A percentile compares a stretch with the other conserved stretches of the same genome.
Conservation (phyloP, 2,113 vertebrate species). For the Pogona vitticeps region DNA sequence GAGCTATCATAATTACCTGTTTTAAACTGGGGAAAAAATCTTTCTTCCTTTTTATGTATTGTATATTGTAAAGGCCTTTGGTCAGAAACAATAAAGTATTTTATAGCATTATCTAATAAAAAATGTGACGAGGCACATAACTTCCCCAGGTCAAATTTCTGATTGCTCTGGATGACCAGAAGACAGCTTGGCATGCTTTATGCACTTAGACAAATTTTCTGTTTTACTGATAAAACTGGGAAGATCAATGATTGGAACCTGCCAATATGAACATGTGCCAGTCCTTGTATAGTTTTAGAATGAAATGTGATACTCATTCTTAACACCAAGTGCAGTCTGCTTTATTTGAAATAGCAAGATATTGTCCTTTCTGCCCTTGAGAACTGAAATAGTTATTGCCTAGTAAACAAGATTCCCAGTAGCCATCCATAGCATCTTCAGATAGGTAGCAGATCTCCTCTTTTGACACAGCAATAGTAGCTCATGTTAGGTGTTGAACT, state of each 20-base stretch:
- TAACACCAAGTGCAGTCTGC: background rate
- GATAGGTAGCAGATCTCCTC: constrained; percentile 31
- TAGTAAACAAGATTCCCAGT: constrained; percentile 32
- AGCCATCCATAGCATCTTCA: constrained; percentile 9
- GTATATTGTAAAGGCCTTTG: too few species aligned
- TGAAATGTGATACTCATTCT: constrained; percentile 16
- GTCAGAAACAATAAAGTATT: too few species aligned
- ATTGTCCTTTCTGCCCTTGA: constrained; percentile 28
- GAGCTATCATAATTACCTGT: too few species aligned
- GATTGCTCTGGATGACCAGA: background rate
- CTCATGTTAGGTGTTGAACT: constrained; percentile 7
- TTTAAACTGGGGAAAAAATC: too few species aligned
- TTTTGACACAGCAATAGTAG: constrained; percentile 8
- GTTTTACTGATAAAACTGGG: background rate
- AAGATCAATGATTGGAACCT: background rate
- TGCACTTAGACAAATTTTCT: background rate
- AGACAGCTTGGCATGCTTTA: background rate
- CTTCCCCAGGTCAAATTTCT: background rate
- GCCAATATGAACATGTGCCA: constrained; percentile 3
- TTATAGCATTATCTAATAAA: too few species aligned
- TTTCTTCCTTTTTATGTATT: too few species aligned
- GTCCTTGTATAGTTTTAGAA: constrained; percentile 6
- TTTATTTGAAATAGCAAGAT: constrained; percentile 29
- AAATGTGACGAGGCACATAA: background rate
- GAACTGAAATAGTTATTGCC: constrained; percentile 27